Conservation (phyloP, 2,797 vertebrate species). For the Gymnodraco acuticeps region DNA sequence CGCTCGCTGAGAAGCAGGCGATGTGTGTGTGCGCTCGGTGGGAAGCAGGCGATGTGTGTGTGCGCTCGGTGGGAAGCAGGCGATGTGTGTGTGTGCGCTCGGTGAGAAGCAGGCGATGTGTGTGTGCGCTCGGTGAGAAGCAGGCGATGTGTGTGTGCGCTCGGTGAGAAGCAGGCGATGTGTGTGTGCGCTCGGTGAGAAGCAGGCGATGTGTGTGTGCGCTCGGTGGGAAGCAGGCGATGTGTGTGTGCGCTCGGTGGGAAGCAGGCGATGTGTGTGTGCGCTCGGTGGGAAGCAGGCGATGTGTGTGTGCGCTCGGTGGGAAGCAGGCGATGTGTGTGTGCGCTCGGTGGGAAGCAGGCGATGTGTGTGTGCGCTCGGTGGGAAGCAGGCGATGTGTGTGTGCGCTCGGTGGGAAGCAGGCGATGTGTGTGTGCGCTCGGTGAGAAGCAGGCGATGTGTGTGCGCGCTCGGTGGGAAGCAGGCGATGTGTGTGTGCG, state of each 20-base stretch:
- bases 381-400: not conserved
- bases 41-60: slow-evolving; percentile 20
- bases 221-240: slow-evolving; percentile 3
- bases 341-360: not conserved
- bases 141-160: too few species aligned
- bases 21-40: too few species aligned
- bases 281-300: not conserved
- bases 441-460: not conserved
- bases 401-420: too few species aligned
- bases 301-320: slow-evolving; percentile 1
- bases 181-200: not conserved
- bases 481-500: slow-evolving; percentile 31
- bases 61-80: not conserved
- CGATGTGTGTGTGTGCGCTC: too few species aligned
- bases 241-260: not conserved
- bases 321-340: not conserved
- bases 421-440: slow-evolving; percentile 31
- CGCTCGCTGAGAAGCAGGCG: not conserved
- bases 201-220: too few species aligned
- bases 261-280: not conserved
- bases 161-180: slow-evolving; percentile 5
- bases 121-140: not conserved
- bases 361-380: slow-evolving; percentile 22
- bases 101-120: slow-evolving; percentile 9
- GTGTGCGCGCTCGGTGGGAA: too few species aligned